Conservation (phyloP, 2,113 vertebrate species). For the Sus scrofa region DNA sequence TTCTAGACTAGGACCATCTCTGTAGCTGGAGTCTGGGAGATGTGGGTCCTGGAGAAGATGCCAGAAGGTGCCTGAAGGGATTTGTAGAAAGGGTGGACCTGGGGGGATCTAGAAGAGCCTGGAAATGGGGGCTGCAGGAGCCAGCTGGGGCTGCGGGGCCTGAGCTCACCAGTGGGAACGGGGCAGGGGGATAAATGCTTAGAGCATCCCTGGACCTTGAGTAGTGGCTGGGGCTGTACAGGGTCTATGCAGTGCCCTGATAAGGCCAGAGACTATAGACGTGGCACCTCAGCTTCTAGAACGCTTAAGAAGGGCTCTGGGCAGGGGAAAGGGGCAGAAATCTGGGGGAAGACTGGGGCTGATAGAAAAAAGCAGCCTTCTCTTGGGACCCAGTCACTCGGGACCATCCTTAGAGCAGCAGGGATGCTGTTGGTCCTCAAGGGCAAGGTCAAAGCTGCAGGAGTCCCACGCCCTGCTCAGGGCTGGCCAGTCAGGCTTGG, state of each 20-base stretch:
- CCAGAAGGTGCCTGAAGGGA: not conserved
- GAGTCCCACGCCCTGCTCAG: no score
- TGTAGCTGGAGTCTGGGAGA: not conserved
- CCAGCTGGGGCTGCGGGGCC: not conserved
- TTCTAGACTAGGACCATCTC: not conserved
- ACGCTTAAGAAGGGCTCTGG: not conserved
- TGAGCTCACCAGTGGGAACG: not conserved
- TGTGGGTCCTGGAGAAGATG: not conserved
- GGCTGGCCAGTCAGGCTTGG: not conserved
- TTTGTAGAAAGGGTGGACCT: not conserved
- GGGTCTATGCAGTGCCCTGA: not conserved
- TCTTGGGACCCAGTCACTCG: not conserved
- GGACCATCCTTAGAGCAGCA: not conserved
- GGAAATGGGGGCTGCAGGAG: not conserved
- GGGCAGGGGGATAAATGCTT: no score
- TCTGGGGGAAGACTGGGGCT: not conserved
- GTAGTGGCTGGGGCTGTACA: not conserved
- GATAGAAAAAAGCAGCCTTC: not conserved
- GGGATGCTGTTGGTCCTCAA: fast-evolving
- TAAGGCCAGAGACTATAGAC: not conserved
- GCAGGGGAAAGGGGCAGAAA: not conserved
- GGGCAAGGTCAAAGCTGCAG: not conserved
- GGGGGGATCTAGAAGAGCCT: not conserved
- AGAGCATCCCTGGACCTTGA: not conserved
- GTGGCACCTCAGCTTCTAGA: not conserved